Conservation (phyloP, 2,797 vertebrate species). For the Danio tinwini region DNA sequence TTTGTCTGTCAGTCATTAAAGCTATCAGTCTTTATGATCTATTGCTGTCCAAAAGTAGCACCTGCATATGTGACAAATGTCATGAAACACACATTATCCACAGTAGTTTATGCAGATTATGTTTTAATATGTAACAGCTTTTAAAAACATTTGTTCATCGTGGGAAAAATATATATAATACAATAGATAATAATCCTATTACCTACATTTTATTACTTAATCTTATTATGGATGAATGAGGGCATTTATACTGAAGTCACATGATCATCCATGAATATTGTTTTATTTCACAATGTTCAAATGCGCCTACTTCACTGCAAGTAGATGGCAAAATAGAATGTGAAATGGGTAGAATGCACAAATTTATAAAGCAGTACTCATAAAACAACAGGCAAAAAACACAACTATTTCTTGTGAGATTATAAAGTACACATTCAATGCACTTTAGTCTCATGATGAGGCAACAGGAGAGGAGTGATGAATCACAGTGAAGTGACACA, state of each 20-base stretch:
- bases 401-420: no score
- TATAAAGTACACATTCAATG: no score
- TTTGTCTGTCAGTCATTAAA: constrained; percentile 12
- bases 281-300: background rate
- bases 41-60: background rate
- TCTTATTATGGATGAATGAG: no score
- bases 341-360: background rate
- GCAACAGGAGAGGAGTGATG: background rate
- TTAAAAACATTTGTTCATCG: no score
- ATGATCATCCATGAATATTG: background rate
- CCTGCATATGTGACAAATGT: constrained; percentile 10
- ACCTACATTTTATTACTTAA: no score
- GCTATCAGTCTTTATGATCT: background rate
- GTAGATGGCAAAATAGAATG: no score
- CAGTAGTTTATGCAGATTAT: background rate
- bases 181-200: no score
- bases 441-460: no score
- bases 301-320: background rate
- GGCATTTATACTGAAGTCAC: background rate
- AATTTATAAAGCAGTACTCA: no score
- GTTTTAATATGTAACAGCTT: background rate
- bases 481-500: background rate
- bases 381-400: no score
- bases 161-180: no score
- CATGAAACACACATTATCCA: background rate